Base-by-base conservation (phyloP, 2,113 vertebrate genomes). In the Nesoenas mayeri region DNA sequence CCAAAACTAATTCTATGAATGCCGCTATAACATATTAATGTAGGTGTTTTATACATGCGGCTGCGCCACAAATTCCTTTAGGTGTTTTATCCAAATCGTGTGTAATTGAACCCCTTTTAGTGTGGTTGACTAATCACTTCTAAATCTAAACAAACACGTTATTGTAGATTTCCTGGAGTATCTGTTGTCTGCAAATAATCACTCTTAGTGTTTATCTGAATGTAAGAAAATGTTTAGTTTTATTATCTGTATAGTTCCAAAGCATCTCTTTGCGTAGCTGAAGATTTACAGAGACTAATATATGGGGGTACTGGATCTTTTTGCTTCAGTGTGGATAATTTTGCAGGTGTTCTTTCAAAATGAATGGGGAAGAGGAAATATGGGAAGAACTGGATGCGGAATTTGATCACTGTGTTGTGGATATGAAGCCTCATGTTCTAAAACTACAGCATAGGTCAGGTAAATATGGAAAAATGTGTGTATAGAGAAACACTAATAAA, bases 391-490 rank as follows among this genome's bases (percentile, higher is more conserved):
- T 99, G 90, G 99, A 99, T 82, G 96, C 97, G 0, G 99, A 99
- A 72, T 99, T 99, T 96, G 99, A 99, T 92, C 98, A 98, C 84
- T 98, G 95, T 67, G 94, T 99, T 26, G 98, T 98, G 74, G 99
- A 99, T 89, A 99, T 99, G 98, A 99, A 99, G 91, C 98, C 99
- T 6, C 98, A 98, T 69, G 98, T 99, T 42, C 98, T 99, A 22
- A 99, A 98, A 85, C 97, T 99, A 31, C 89, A 97, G 38, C 97
- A 97, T 44, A 98, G 97, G 65, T 97, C 98, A 98, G 99, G 99
- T 99, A 97, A 98, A 34, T 61, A 4, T 4, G 48, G 29, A 26
- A 50, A 92, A 79, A 80, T 20, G 4, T 28, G 26, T 13, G 2
- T 50, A 13, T 29, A 34, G 36, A 60, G 38, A 57, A 48, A 48